These are phyloP conservation scores for Apamea crenata DNA, from an alignment of 2,888 invertebrate species.

Conservation along the genomic window DNA sequence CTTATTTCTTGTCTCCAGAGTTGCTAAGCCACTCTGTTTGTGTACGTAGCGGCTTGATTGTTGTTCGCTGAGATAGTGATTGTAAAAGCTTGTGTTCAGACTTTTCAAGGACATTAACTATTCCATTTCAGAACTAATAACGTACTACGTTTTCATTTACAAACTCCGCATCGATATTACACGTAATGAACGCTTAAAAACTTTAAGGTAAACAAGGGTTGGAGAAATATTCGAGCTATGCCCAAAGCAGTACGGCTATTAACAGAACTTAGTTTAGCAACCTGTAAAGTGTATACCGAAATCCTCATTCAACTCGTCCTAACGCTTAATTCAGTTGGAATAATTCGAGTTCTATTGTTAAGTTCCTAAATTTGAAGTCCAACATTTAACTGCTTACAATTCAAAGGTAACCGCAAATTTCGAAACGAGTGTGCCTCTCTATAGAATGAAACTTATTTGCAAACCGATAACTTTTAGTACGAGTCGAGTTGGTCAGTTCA, in stretches of 20 bases:
- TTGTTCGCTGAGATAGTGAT: slow-evolving; percentile 75
- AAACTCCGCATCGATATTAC: slow-evolving; percentile 58
- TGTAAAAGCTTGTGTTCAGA: slow-evolving; percentile 65
- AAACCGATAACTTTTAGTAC: slow-evolving; percentile 87
- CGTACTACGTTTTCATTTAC: slow-evolving; percentile 37
- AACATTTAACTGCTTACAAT: slow-evolving; percentile 90
- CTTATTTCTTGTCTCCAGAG: slow-evolving; percentile 89
- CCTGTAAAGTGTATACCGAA: slow-evolving; percentile 85
- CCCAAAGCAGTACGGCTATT: slow-evolving; percentile 79
- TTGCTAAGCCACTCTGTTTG: slow-evolving; percentile 86
- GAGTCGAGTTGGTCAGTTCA: slow-evolving; percentile 82
- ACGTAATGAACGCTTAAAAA: slow-evolving; percentile 65
- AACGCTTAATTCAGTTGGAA: slow-evolving; percentile 88
- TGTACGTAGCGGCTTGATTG: slow-evolving; percentile 84
- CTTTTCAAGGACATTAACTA: slow-evolving; percentile 64
- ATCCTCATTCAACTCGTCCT: slow-evolving; percentile 86
- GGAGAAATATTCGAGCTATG: slow-evolving; percentile 77
- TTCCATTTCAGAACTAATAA: slow-evolving; percentile 57
- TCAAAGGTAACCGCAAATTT: slow-evolving; percentile 90
- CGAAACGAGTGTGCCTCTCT: slow-evolving; percentile 86
- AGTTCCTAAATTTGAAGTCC: slow-evolving; percentile 88
- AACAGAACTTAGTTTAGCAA: slow-evolving; percentile 85
- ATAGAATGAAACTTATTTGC: slow-evolving; percentile 88
- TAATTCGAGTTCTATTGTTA: slow-evolving; percentile 89
- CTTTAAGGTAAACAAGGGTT: slow-evolving; percentile 71